Conservation (phyloP, 2,888 invertebrate species). For the Oxytorus armatus region DNA sequence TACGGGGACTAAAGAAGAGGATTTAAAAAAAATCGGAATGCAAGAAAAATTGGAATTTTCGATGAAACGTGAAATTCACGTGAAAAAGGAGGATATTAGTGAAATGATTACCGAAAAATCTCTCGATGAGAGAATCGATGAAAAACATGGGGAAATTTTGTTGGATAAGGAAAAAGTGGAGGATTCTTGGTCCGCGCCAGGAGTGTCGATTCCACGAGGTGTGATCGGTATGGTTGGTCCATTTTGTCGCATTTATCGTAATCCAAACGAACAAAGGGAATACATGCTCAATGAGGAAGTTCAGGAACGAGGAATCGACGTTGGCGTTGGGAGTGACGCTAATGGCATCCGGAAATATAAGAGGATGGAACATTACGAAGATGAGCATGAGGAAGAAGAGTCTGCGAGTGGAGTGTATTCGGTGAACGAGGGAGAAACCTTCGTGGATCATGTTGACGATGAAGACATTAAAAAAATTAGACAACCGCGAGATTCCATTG, state of each 20-base stretch:
- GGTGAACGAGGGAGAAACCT: conserved; percentile 68
- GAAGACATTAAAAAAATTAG: conserved; percentile 44
- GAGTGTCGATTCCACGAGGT: conserved; percentile 75
- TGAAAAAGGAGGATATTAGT: neutral
- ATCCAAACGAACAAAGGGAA: conserved; percentile 77
- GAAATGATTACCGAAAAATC: neutral
- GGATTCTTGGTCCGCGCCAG: conserved; percentile 47
- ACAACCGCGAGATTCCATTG: conserved; percentile 47
- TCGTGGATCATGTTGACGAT: conserved; percentile 73
- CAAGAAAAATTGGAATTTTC: neutral
- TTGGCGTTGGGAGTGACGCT: conserved; percentile 35
- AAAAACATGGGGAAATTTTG: conserved; percentile 12
- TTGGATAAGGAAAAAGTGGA: conserved; percentile 62
- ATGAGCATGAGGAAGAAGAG: conserved; percentile 47
- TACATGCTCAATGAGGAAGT: conserved; percentile 79
- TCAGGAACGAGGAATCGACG: conserved; percentile 62
- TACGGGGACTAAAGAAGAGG: conserved; percentile 33
- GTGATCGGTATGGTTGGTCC: conserved; percentile 80
- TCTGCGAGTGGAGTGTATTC: conserved; percentile 62
- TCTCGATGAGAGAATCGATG: conserved; percentile 22
- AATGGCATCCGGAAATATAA: neutral
- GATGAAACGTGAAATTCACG: neutral
- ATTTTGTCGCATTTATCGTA: conserved; percentile 74
- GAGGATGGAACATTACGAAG: conserved; percentile 4
- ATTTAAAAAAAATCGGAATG: conserved; percentile 15